Evolutionary conservation across 2,797 vertebrate genomes (phyloP).

Genomic region (Crenuchus spilurus): DNA sequence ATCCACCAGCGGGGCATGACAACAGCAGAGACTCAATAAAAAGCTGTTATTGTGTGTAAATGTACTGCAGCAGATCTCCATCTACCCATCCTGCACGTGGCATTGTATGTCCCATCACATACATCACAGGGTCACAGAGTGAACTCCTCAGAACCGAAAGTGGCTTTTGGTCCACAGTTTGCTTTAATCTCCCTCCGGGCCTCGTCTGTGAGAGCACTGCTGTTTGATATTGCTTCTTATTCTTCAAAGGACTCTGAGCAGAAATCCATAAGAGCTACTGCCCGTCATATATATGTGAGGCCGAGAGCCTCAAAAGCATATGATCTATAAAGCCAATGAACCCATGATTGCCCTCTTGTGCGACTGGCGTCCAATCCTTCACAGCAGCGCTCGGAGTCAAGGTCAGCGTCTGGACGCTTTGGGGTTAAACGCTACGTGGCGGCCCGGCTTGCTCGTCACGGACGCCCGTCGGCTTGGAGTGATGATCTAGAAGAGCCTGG

Average conservation of each 20-base stretch:
- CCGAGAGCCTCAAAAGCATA: background rate
- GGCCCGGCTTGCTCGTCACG: conserved; percentile 16
- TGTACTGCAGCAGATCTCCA: background rate
- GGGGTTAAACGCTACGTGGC: conserved; percentile 48
- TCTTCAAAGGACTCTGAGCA: conserved; percentile 7
- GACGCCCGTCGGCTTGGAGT: conserved; percentile 23
- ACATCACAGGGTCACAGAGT: too few relatives aligned
- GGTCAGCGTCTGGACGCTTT: background rate
- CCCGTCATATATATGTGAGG: background rate
- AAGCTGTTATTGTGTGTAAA: background rate
- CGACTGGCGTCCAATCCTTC: background rate
- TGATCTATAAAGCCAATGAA: background rate
- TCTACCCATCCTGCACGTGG: too few relatives aligned
- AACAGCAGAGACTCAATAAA: background rate
- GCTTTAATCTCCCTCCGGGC: conserved; percentile 5
- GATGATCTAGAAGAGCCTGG: conserved; percentile 40
- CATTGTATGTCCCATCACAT: background rate
- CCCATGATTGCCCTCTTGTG: background rate
- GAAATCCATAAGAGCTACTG: background rate
- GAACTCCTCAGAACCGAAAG: too few relatives aligned
- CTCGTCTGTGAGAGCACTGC: background rate
- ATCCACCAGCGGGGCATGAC: background rate
- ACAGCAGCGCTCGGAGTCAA: background rate
- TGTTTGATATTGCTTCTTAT: background rate
- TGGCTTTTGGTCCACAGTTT: background rate